phyloP scores from a whole-genome alignment of 1,140 invertebrate genomes.

The Brachionus rotundiformis region DNA sequence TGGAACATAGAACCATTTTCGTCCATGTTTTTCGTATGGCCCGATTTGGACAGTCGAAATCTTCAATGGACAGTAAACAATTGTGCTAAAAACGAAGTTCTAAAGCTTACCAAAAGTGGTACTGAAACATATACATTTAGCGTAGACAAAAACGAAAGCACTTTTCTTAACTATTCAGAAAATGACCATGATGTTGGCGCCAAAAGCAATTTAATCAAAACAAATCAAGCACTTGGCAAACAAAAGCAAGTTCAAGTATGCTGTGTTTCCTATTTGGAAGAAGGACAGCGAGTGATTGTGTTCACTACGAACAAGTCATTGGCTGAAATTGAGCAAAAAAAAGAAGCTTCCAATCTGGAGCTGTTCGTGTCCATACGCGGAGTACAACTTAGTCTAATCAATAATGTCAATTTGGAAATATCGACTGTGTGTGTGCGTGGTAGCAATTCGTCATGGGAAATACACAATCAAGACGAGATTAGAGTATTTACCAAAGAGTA shows the following conservation, averaged over 20 bases:
- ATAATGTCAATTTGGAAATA: slow-evolving; percentile 67
- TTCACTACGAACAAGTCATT: slow-evolving; percentile 78
- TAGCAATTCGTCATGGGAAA: slow-evolving; percentile 76
- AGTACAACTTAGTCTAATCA: slow-evolving; percentile 71
- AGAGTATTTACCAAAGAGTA: slow-evolving; percentile 18
- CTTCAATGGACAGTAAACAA: slow-evolving; percentile 24
- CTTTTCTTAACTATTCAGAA: neutral
- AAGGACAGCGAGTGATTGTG: slow-evolving; percentile 74
- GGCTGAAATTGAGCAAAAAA: slow-evolving; percentile 70
- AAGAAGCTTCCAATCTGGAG: slow-evolving; percentile 73
- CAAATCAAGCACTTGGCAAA: neutral
- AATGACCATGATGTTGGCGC: neutral
- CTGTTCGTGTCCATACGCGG: slow-evolving; percentile 73
- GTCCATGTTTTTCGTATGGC: slow-evolving; percentile 44
- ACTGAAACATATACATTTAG: neutral
- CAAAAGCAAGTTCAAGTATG: slow-evolving; percentile 70
- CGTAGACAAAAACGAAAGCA: neutral
- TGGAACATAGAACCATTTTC: slow-evolving; percentile 38
- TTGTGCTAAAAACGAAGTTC: neutral
- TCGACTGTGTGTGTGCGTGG: slow-evolving; percentile 71
- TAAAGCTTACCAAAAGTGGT: slow-evolving; percentile 49
- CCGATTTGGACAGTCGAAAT: neutral
- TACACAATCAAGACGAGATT: slow-evolving; percentile 61
- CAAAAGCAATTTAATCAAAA: neutral
- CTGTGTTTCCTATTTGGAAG: slow-evolving; percentile 78